Percentiles rank a stretch among this genome's conserved stretches.
Conservation (phyloP, 2,888 invertebrate species). For the Troides oblongomaculatus region DNA sequence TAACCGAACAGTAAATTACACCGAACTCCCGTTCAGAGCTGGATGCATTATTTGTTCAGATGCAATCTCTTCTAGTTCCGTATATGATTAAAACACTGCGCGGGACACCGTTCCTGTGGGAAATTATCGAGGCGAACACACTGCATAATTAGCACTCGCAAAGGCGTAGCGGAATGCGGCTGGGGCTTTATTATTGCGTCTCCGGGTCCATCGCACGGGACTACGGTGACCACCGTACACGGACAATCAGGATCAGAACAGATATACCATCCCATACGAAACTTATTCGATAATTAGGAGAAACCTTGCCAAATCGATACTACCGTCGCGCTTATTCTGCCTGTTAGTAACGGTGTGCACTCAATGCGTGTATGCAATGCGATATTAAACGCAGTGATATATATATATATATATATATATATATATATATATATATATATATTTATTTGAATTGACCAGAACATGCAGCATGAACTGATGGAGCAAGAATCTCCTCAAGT, state of each 20-base stretch:
- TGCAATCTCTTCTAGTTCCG: constrained; percentile 71
- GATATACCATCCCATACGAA: no score
- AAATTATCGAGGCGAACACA: constrained; percentile 74
- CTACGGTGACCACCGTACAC: constrained; percentile 1
- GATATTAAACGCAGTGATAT: no score
- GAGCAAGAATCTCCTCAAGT: no score
- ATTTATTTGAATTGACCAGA: no score
- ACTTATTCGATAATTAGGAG: no score
- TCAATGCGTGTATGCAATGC: no score
- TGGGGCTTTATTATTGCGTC: constrained; percentile 43
- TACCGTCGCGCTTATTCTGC: no score
- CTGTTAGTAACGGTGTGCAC: no score
- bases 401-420: no score
- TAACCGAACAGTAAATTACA: constrained; percentile 68
- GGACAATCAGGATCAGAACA: not conserved
- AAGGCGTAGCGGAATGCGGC: constrained; percentile 49
- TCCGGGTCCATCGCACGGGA: constrained; percentile 11
- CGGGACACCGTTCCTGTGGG: constrained; percentile 68
- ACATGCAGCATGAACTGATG: no score
- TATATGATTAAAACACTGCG: constrained; percentile 78
- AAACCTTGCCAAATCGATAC: no score
- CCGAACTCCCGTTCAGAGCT: constrained; percentile 55
- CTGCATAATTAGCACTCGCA: constrained; percentile 75
- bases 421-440: no score
- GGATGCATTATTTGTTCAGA: constrained; percentile 67